Conservation (phyloP, 2,797 vertebrate species). For the Sciurus vulgaris region DNA sequence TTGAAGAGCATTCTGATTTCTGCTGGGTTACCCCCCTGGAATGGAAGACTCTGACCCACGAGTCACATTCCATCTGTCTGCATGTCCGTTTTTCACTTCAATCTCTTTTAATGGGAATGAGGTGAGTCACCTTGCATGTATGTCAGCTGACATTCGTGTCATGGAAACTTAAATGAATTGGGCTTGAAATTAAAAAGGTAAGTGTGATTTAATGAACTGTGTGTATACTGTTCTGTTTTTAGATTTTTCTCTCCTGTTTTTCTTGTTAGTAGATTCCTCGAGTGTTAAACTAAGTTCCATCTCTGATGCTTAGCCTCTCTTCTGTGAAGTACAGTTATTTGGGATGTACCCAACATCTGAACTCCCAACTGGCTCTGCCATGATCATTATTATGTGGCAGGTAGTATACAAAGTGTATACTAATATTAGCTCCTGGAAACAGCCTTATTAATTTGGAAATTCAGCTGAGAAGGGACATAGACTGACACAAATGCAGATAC, state of each 20-base stretch:
- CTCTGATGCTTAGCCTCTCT: neutral
- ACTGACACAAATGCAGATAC: neutral
- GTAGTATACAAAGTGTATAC: neutral
- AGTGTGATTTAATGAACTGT: neutral
- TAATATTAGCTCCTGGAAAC: neutral
- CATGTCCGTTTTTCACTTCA: constrained; percentile 62
- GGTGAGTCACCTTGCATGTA: constrained; percentile 11
- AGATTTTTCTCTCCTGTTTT: neutral
- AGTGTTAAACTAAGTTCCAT: constrained; percentile 24
- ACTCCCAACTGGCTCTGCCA: neutral
- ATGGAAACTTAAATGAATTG: constrained; percentile 58
- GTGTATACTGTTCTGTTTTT: constrained; percentile 13
- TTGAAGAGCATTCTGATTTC: constrained; percentile 59
- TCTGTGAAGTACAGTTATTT: neutral
- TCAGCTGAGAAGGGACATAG: neutral
- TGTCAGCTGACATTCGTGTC: constrained; percentile 49
- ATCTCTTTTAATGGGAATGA: constrained; percentile 60
- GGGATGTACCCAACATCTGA: neutral
- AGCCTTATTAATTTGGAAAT: neutral
- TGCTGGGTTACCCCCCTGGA: neutral
- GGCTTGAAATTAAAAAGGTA: constrained; percentile 31
- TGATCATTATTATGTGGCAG: neutral
- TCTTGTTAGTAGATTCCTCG: constrained; percentile 47
- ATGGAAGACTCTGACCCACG: constrained; percentile 20
- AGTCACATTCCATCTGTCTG: constrained; percentile 62